Evolutionary conservation across 1,140 invertebrate genomes (phyloP), one percentile per base, ranked within the genome.

Genomic region (Drosophila auraria): DNA sequence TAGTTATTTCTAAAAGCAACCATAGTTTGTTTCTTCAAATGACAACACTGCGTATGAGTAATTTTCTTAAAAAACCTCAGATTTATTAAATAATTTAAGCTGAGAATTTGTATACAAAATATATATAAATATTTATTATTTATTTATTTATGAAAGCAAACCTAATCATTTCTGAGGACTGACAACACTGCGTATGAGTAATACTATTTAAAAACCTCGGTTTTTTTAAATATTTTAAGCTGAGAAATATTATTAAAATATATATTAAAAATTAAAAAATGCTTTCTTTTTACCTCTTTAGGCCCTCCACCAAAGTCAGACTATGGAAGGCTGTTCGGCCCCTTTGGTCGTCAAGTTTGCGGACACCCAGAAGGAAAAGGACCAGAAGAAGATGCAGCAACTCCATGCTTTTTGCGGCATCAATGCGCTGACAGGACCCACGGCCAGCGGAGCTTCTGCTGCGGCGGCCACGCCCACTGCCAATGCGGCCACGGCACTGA

Each of bases 321-420:
- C 98, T 72, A 99, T 99, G 98, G 99, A 99, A 94, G 98, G 98
- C 25, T 99, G 98, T 93, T 98, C 97, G 57, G 98, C 98, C 74
- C 98, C 99, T 12, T 93, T 99, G 71, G 99, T 99, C 23, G 98
- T 99, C 9, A 99, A 99, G 93, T 99, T 99, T 94, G 99, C 99
- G 33, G 99, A 99, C 93, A 99, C 98, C 47, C 98, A 99, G 93
- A 99, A 99, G 93, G 98, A 99, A 92, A 99, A 99, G 93, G 98
- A 99, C 93, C 96, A 98, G 92, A 99, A 99, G 94, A 96, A 98
- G 91, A 94, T 98, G 92, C 97, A 98, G 86, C 97, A 98, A 91
- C 95, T 98, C 93, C 97, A 98, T 82, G 97, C 96, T 92, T 94
- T 98, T 15, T 98, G 97, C 3, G 95, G 95, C 58, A 94, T 95